Evolutionary conservation across 2,888 invertebrate species (phyloP).

Genomic region (Harpalus rufipes): DNA sequence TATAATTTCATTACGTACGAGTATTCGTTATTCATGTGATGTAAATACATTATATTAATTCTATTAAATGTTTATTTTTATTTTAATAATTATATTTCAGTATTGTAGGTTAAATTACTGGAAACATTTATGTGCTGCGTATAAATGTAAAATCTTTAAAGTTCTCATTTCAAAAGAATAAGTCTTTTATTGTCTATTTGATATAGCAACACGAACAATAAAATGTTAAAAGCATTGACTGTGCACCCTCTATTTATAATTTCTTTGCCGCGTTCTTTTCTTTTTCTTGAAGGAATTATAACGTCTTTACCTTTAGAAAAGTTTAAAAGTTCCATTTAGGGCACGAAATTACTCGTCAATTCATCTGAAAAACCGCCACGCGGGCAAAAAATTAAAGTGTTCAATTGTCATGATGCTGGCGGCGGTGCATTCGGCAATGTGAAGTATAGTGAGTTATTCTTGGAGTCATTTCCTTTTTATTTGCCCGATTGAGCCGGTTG

Average conservation of each 20-base stretch:
- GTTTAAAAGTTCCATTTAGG: slow-evolving; percentile 7
- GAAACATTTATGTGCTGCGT: slow-evolving; percentile 60
- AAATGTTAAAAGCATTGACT: not conserved
- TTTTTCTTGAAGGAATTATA: slow-evolving; percentile 1
- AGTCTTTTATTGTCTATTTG: not conserved
- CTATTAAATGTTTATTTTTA: no score
- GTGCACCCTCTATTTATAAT: slow-evolving; percentile 5
- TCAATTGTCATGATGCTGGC: slow-evolving; percentile 26
- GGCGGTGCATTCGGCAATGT: slow-evolving; percentile 1
- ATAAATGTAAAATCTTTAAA: not conserved
- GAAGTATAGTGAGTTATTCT: slow-evolving; percentile 49
- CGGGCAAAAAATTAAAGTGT: slow-evolving; percentile 17
- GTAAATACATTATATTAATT: no score
- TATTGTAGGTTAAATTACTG: no score
- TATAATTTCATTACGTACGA: no score
- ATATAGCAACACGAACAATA: not conserved
- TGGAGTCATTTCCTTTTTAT: slow-evolving; percentile 59
- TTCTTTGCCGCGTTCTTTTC: not conserved
- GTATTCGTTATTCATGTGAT: no score
- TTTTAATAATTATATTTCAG: no score
- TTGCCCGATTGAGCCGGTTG: slow-evolving; percentile 32
- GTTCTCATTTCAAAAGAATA: not conserved
- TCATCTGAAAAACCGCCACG: not conserved
- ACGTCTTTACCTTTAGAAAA: slow-evolving; percentile 1
- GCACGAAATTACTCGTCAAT: slow-evolving; percentile 1